Evolutionary conservation across 2,888 invertebrate genomes (phyloP).

Genomic region (Lepidonotus clava): DNA sequence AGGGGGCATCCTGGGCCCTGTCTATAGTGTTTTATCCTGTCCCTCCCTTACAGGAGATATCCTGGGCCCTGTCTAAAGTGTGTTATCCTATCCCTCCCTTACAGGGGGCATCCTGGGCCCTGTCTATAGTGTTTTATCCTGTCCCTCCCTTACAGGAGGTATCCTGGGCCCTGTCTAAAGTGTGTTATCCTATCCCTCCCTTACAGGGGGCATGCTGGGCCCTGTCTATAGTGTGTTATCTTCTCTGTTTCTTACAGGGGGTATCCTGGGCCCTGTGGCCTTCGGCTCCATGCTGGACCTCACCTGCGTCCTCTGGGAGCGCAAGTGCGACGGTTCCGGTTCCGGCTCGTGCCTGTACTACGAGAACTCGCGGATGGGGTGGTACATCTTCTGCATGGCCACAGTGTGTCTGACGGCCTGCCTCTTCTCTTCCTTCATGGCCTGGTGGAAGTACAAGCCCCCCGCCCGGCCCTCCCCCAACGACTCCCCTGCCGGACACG

Average conservation of each 20-base stretch:
- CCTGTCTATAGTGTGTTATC: background rate
- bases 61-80: no score
- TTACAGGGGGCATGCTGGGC: background rate
- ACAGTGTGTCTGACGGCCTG: conserved; percentile 52
- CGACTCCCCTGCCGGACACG: background rate
- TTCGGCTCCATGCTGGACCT: conserved; percentile 97
- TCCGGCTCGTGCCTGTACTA: conserved; percentile 63
- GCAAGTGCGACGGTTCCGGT: conserved; percentile 59
- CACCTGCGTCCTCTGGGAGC: conserved; percentile 94
- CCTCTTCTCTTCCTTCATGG: conserved; percentile 56
- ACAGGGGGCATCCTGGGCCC: no score
- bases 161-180: no score
- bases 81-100: no score
- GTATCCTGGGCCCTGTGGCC: conserved; percentile 96
- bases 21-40: no score
- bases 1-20: no score
- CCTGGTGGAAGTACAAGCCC: conserved; percentile 56
- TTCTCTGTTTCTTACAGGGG: conserved; percentile 80
- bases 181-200: no score
- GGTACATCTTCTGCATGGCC: conserved; percentile 61
- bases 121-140: no score
- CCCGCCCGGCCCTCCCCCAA: background rate
- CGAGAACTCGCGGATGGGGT: conserved; percentile 61
- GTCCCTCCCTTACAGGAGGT: no score
- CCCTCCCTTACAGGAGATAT: no score